Percentiles rank a stretch among this genome's conserved stretches.
phyloP scores from a whole-genome alignment of 2,113 vertebrate species.

The Notarius lentiginosus region DNA sequence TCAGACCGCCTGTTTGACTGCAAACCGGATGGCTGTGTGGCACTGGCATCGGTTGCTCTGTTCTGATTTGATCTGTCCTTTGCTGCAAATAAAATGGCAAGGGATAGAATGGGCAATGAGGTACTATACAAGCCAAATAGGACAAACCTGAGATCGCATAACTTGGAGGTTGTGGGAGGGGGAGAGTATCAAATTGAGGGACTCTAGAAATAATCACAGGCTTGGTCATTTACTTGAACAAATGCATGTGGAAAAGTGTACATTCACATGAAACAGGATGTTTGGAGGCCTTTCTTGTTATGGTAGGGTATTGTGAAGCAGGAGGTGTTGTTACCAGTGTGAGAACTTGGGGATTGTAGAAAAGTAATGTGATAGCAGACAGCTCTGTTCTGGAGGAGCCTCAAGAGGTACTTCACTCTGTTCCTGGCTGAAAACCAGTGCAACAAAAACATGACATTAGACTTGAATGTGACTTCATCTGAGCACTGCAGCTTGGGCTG shows the following conservation, averaged over 20 bases:
- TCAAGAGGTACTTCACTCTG: conserved; percentile 14
- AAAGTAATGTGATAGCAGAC: conserved; percentile 40
- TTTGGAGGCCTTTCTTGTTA: background rate
- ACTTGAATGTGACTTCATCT: background rate
- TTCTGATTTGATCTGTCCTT: conserved; percentile 10
- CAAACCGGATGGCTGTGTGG: conserved; percentile 39
- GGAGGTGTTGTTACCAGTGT: conserved; percentile 52
- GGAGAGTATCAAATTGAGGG: background rate
- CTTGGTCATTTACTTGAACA: conserved; percentile 13
- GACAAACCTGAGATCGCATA: conserved; percentile 27
- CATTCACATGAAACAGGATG: background rate
- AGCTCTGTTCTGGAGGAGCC: conserved; percentile 23
- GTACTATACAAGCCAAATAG: conserved; percentile 15
- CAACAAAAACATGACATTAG: conserved; percentile 1
- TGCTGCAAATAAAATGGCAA: conserved; percentile 37
- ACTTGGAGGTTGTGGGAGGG: background rate
- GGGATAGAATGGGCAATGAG: conserved; percentile 31
- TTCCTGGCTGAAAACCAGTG: background rate
- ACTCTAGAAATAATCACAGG: background rate
- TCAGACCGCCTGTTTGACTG: conserved; percentile 23
- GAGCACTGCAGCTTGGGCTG: background rate
- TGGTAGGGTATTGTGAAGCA: conserved; percentile 18
- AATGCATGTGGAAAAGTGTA: background rate
- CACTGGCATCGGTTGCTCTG: conserved; percentile 16
- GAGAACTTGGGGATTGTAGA: conserved; percentile 30